phyloP scores from a whole-genome alignment of 2,113 vertebrate species.

The Oriolus oriolus region DNA sequence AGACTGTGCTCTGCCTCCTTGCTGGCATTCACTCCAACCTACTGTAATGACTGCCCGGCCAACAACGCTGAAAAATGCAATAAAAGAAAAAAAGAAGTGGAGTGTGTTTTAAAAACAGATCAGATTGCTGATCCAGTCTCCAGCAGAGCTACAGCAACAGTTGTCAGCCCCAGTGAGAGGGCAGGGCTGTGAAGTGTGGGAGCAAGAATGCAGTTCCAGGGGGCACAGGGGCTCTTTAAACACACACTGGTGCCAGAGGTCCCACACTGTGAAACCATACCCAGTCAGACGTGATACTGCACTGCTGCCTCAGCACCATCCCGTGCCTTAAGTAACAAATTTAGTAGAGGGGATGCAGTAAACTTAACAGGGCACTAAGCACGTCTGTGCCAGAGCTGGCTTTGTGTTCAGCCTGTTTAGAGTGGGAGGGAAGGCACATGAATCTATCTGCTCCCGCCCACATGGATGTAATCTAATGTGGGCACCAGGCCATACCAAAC shows the following conservation, averaged over 20 bases:
- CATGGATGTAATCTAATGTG: background rate
- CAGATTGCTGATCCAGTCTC: background rate
- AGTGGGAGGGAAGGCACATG: constrained; percentile 8
- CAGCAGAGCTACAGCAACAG: constrained; percentile 17
- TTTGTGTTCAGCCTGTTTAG: background rate
- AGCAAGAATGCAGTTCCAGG: constrained; percentile 21
- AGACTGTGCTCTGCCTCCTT: background rate
- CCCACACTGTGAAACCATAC: constrained; percentile 33
- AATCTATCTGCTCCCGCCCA: constrained; percentile 20
- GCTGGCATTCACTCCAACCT: background rate
- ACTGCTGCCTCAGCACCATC: background rate
- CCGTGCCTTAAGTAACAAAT: background rate
- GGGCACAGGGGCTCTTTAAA: background rate
- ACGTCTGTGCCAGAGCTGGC: background rate
- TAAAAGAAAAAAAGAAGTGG: background rate
- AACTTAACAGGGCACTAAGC: background rate
- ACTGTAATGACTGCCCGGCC: background rate
- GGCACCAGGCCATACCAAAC: background rate
- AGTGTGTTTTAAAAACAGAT: background rate
- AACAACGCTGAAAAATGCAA: background rate
- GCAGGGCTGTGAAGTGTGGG: constrained; percentile 23
- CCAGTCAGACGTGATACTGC: background rate
- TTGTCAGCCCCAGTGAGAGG: constrained; percentile 28
- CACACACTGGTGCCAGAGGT: constrained; percentile 14
- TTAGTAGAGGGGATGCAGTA: background rate